A percentile compares a stretch with the other conserved stretches of the same genome.
Evolutionary conservation across 2,797 vertebrate genomes (phyloP).

Genomic region (Crenuchus spilurus): DNA sequence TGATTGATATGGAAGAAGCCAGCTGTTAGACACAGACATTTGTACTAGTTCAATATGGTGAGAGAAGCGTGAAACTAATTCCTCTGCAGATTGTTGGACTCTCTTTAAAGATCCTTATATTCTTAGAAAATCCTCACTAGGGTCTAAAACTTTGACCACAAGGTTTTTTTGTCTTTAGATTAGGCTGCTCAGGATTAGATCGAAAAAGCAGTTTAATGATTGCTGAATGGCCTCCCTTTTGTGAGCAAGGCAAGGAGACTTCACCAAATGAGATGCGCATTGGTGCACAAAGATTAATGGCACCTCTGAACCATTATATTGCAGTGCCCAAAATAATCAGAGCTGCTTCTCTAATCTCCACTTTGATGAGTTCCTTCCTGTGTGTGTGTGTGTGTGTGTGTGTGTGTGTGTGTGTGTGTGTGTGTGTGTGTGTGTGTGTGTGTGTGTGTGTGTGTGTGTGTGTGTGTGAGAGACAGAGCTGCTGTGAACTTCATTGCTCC

Average conservation of each 20-base stretch:
- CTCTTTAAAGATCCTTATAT: not conserved
- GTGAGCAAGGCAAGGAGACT: conserved; percentile 41
- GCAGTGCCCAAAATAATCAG: conserved; percentile 53
- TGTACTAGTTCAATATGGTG: too few relatives aligned
- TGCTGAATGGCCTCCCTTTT: conserved; percentile 37
- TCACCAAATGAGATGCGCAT: conserved; percentile 54
- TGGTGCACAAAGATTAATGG: conserved; percentile 56
- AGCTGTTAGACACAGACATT: too few relatives aligned
- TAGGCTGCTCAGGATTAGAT: conserved; percentile 25
- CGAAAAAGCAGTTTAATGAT: conserved; percentile 45
- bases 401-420: conserved; percentile 7
- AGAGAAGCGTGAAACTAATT: not conserved
- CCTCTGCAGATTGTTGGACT: not conserved
- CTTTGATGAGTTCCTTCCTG: conserved; percentile 44
- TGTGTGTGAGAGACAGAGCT: conserved; percentile 14
- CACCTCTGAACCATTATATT: conserved; percentile 51
- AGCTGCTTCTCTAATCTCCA: conserved; percentile 43
- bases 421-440: not conserved
- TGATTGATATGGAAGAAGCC: too few relatives aligned
- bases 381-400: not conserved
- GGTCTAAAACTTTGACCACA: not conserved
- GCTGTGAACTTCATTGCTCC: conserved; percentile 31
- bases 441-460: not conserved
- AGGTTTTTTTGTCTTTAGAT: conserved; percentile 18
- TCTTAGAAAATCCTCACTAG: not conserved